Conservation (phyloP, 2,113 vertebrate species). For the Lepidothrix coronata region DNA sequence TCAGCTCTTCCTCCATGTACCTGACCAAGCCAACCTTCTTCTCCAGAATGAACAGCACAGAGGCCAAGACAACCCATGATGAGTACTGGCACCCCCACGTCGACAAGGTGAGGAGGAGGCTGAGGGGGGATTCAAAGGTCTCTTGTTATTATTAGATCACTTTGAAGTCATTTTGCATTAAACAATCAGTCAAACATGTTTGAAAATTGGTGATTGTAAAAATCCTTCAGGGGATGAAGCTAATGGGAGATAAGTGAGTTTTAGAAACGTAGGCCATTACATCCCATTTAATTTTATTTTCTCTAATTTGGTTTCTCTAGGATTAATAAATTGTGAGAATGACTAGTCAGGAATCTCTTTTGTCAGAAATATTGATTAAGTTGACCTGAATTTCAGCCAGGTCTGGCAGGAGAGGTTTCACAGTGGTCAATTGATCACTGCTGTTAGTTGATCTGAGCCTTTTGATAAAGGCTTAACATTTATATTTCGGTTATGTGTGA, state of each 20-base stretch:
- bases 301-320: background rate
- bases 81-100: slow-evolving; percentile 97
- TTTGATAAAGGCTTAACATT: background rate
- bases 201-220: background rate
- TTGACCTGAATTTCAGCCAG: background rate
- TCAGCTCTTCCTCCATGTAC: slow-evolving; percentile 79
- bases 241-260: background rate
- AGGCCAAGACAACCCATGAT: slow-evolving; percentile 87
- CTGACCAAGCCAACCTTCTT: slow-evolving; percentile 98
- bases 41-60: slow-evolving; percentile 91
- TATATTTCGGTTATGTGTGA: background rate
- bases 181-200: background rate
- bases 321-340: background rate
- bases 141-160: background rate
- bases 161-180: background rate
- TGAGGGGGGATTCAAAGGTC: background rate
- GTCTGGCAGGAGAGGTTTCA: background rate
- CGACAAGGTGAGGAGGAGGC: slow-evolving; percentile 83
- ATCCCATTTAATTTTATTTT: background rate
- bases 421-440: background rate
- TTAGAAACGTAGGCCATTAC: background rate
- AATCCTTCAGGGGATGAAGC: background rate
- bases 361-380: background rate
- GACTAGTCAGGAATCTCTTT: background rate
- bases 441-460: background rate